Conservation (phyloP, 2,888 invertebrate species). For the Drosophila testacea region DNA sequence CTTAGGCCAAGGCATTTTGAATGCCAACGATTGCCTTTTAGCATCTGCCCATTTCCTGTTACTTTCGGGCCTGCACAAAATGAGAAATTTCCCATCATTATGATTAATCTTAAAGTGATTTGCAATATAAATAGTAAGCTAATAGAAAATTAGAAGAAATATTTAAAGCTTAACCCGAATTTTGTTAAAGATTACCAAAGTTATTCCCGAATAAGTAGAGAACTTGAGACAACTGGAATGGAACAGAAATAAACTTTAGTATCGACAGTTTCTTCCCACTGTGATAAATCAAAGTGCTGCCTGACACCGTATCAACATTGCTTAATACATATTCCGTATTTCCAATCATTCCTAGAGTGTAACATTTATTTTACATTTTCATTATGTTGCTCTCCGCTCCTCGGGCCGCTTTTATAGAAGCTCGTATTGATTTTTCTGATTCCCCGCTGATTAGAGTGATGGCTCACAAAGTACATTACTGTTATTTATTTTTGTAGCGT, state of each 20-base stretch:
- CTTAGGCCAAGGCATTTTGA: constrained; percentile 55
- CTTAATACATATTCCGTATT: background rate
- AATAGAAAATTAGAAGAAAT: background rate
- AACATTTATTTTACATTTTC: constrained; percentile 27
- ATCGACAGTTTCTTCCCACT: background rate
- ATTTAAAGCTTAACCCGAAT: background rate
- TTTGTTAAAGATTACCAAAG: too few species aligned
- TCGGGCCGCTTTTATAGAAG: background rate
- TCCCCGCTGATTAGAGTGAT: constrained; percentile 47
- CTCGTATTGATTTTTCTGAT: constrained; percentile 27
- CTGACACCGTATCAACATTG: background rate
- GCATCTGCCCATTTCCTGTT: constrained; percentile 32
- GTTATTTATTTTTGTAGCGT: constrained; percentile 13
- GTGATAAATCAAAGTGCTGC: constrained; percentile 8
- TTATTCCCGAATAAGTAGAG: background rate
- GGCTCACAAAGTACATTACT: constrained; percentile 34
- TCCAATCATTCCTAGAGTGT: background rate
- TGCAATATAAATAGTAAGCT: constrained; percentile 9
- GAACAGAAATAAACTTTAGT: background rate
- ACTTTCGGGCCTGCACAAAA: constrained; percentile 18
- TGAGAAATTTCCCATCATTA: constrained; percentile 22
- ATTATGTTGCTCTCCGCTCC: background rate
- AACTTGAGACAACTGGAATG: background rate
- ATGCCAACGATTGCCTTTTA: constrained; percentile 58
- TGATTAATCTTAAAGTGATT: constrained; percentile 28